phyloP scores from a whole-genome alignment of 2,113 vertebrate species.

The Phrynosoma platyrhinos region DNA sequence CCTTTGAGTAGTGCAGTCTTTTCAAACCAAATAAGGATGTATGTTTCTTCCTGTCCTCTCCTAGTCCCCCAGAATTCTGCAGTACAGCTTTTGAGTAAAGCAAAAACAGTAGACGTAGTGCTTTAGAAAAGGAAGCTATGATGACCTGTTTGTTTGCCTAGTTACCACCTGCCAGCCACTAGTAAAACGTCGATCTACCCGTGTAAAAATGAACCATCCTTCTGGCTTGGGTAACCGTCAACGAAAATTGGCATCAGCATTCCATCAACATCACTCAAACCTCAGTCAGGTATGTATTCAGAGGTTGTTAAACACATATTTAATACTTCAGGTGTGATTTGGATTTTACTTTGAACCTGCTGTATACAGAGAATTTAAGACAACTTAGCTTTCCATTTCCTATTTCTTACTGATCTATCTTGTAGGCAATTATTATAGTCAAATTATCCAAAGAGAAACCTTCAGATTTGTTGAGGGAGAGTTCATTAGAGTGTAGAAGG shows the following conservation, averaged over 20 bases:
- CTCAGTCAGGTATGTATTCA: constrained; percentile 88
- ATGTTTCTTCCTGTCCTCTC: background rate
- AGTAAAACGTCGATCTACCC: constrained; percentile 85
- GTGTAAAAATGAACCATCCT: constrained; percentile 84
- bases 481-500: background rate
- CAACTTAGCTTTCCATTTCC: background rate
- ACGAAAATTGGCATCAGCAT: constrained; percentile 90
- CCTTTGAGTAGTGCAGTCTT: background rate
- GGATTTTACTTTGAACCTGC: background rate
- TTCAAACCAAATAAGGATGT: background rate
- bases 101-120: background rate
- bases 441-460: background rate
- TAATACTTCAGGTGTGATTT: constrained; percentile 27
- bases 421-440: background rate
- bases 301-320: background rate
- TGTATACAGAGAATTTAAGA: background rate
- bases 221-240: constrained; percentile 84
- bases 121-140: background rate
- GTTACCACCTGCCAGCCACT: constrained; percentile 84
- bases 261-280: constrained; percentile 89
- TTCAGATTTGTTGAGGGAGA: constrained; percentile 4
- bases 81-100: constrained; percentile 15
- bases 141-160: constrained; percentile 58
- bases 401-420: background rate
- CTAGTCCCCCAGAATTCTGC: background rate